Evolutionary conservation across 2,113 vertebrate species (phyloP).

Genomic region (Dicaeum eximium): DNA sequence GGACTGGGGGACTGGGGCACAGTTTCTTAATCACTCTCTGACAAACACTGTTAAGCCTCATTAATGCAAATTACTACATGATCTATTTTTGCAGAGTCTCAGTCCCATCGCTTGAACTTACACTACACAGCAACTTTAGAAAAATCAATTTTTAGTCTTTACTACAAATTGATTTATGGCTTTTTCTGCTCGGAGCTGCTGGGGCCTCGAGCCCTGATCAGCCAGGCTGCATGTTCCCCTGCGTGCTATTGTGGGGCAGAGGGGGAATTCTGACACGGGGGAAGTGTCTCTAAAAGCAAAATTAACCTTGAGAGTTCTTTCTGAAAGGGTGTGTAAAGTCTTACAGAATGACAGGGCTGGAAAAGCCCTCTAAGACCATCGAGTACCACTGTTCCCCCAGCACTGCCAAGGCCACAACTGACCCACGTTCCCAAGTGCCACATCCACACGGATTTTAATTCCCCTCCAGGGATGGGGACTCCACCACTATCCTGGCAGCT

Average conservation of each 20-base stretch:
- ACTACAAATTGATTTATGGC: background rate
- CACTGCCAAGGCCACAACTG: background rate
- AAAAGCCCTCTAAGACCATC: background rate
- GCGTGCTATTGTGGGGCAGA: fast-evolving
- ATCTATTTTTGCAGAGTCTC: slow-evolving; percentile 40
- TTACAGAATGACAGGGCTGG: background rate
- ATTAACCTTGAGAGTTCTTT: background rate
- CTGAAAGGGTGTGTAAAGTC: background rate
- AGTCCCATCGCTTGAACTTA: background rate
- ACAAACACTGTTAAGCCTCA: slow-evolving; percentile 61
- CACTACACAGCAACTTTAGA: background rate
- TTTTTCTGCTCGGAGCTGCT: background rate
- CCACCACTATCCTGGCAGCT: background rate
- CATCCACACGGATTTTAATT: background rate
- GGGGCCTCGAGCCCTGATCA: background rate
- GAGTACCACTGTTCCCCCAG: background rate
- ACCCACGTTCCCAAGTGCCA: background rate
- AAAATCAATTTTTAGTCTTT: background rate
- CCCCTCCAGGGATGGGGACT: background rate
- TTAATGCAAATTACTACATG: slow-evolving; percentile 67
- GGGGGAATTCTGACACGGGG: fast-evolving
- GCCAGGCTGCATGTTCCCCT: fast-evolving
- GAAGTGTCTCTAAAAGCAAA: fast-evolving
- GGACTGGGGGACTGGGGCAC: background rate
- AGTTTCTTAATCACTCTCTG: slow-evolving; percentile 53